phyloP scores from a whole-genome alignment of 1,140 invertebrate genomes.

The Monochamus saltuarius region DNA sequence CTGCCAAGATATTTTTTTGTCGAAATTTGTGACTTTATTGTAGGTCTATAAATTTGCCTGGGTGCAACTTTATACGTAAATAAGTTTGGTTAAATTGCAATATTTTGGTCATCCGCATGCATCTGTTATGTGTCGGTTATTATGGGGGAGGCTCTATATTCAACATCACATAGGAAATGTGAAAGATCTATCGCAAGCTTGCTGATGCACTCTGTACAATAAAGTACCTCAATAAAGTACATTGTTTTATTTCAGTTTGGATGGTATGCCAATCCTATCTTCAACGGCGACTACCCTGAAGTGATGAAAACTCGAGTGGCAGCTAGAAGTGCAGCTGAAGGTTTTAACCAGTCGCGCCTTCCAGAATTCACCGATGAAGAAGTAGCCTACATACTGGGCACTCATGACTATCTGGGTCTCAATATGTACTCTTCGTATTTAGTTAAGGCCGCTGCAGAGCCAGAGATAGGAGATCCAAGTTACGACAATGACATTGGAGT shows the following conservation, averaged over 20 bases:
- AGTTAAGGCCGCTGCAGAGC: background rate
- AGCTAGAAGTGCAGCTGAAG: conserved; percentile 11
- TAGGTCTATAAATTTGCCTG: too few species aligned
- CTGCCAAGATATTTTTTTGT: too few species aligned
- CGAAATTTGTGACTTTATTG: too few species aligned
- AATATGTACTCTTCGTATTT: conserved; percentile 39
- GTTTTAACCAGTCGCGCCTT: conserved; percentile 10
- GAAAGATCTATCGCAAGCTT: too few species aligned
- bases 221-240: too few species aligned
- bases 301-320: conserved; percentile 12
- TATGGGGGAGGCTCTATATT: too few species aligned
- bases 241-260: conserved; percentile 11
- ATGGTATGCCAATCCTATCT: conserved; percentile 58
- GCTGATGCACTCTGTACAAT: too few species aligned
- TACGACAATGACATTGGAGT: background rate
- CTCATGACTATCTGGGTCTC: conserved; percentile 16
- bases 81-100: too few species aligned
- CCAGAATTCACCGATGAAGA: conserved; percentile 20
- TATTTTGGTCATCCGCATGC: too few species aligned
- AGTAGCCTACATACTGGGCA: conserved; percentile 7
- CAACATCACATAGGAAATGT: too few species aligned
- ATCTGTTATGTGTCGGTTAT: too few species aligned
- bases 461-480: background rate
- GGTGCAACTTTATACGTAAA: too few species aligned
- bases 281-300: conserved; percentile 14